Base-by-base conservation (phyloP, 2,888 invertebrate genomes). In the Linyphia triangularis region DNA sequence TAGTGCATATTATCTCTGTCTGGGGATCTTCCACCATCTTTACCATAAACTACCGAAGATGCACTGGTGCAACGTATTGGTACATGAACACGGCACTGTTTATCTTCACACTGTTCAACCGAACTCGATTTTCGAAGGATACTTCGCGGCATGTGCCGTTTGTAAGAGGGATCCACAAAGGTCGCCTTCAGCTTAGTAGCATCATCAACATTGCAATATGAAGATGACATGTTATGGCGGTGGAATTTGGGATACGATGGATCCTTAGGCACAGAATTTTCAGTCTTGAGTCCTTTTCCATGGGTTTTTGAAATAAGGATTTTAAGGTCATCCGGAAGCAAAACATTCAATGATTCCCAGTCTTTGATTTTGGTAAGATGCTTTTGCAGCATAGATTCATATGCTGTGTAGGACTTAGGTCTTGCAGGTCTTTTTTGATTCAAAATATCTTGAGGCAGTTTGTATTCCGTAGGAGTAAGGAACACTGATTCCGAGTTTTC, bases 291-390 rank as follows among this genome's bases (percentile, higher is more conserved):
- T 13, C 83, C 81, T 81, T 85, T 89, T 1, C 61, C 59, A 16
- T 85, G 85, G 1, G 78, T 75, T 77, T 89, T 81, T 10, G 85
- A 89, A 19, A 90, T 85, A n/a, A 90, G 65, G 22, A 86, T 95
- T 82, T 90, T 91, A 43, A 91, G 88, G 89, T 98, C 97, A 90
- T 94, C 94, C 3, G 98, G 98, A 90, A 98, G 93, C 72, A 98
- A 94, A 91, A 98, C 96, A 91, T 96, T 97, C 77, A 98, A 93
- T 0, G 97, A 98, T 91, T 97, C 97, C 98, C 98, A 98, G 93
- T 98, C 98, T 92, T 95, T 95, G 9, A 98, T 96, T 92, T 98
- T 97, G 61, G 95, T 94, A 90, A 97, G 95, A 79, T 96, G 96
- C 92, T 96, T 95, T 92, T 95, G 95, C 92, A 95, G 95, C 57